Base-by-base conservation (phyloP, 2,113 vertebrate genomes). In the Stercorarius parasiticus region DNA sequence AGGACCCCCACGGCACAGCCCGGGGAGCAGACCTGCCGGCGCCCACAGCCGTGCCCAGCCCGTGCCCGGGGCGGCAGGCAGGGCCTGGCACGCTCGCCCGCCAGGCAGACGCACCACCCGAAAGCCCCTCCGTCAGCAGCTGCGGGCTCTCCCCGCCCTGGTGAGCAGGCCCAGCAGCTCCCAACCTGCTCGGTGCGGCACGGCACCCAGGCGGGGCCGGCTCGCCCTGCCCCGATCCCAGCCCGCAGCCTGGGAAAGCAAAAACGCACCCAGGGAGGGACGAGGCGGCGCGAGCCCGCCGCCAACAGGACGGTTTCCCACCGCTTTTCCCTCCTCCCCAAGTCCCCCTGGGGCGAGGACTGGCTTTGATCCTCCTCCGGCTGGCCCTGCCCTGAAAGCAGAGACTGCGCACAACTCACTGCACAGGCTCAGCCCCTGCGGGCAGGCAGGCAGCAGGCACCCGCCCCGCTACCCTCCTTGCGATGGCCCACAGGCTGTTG, bases 401-500 rank as follows among this genome's bases (percentile, higher is more conserved):
- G 55, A 62, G 73, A 16, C 45, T 3, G 0, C 0, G 4, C 56
- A 18, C 52, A n/a, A 6, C 79, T 55, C 18, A 2, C 34, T 27
- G 49, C 90, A 43, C 21, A 6, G 43, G 66, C 80, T 34, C 58
- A 14, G 72, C 53, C 62, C 78, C 56, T 5, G 27, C 13, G 19
- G n/a, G 36, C 32, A 11, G 66, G 32, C 2, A 1, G 53, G 43
- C 27, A 25, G 53, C 49, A 29, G 45, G 49, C 9, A 15, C 20
- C 23, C 9, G 38, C 38, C 32, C 76, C 1, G 3, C 69, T 45
- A 50, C 40, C 29, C 45, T 10, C 3, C 0, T 5, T 4, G 1
- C 3, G 1, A 3, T n/a, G 2, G 0, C 78, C 73, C 71, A 6
- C 0, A 1, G 61, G 70, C 67, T 66, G 71, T 1, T 16, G 8